phyloP scores from a whole-genome alignment of 2,113 vertebrate genomes.

The Alethe castanea region DNA sequence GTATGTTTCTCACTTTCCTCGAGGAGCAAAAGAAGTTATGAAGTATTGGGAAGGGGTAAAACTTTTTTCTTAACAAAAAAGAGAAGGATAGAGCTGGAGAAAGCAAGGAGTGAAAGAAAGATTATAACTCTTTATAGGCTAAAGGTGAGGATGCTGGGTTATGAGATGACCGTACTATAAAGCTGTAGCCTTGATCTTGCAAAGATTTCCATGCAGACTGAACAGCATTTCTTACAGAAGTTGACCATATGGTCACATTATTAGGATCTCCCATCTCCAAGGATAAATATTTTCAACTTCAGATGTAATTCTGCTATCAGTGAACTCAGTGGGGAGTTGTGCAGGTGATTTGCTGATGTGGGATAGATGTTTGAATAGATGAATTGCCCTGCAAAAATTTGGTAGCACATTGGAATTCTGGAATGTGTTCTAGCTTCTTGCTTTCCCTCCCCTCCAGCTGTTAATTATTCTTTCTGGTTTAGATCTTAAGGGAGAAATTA shows the following conservation, averaged over 20 bases:
- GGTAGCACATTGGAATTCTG: neutral
- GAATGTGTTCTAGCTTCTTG: neutral
- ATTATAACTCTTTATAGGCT: neutral
- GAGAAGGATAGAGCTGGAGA: neutral
- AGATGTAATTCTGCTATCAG: neutral
- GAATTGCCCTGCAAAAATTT: neutral
- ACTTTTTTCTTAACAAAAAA: neutral
- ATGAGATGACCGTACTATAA: neutral
- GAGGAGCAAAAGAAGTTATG: neutral
- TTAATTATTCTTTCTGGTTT: slow-evolving; percentile 34
- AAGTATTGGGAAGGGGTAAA: neutral
- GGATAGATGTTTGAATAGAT: neutral
- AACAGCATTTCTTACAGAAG: neutral
- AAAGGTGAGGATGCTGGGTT: neutral
- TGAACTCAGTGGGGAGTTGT: neutral
- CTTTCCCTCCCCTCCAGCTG: slow-evolving; percentile 23
- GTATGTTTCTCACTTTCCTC: neutral
- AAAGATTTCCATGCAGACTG: neutral
- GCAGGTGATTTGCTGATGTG: neutral
- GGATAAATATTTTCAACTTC: neutral
- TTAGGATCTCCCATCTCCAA: neutral
- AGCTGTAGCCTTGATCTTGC: neutral
- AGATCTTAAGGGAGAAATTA: slow-evolving; percentile 28
- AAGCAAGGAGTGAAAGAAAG: neutral
- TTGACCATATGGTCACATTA: neutral